Conservation (phyloP, 2,888 invertebrate genomes). For the Dicranocentrus wangi region DNA sequence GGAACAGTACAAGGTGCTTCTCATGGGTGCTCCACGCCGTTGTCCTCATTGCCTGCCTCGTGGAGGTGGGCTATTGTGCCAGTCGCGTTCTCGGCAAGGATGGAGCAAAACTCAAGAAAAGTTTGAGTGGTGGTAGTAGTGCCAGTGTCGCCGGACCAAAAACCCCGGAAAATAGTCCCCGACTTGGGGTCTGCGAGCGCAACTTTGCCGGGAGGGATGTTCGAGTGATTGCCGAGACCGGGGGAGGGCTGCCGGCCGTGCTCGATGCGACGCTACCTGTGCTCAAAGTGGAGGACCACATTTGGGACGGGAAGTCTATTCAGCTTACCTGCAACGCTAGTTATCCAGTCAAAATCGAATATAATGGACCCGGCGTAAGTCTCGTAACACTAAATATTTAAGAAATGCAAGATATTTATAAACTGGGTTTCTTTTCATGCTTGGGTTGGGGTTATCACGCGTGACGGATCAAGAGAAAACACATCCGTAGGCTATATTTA, state of each 20-base stretch:
- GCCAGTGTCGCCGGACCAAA: background rate
- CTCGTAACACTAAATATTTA: background rate
- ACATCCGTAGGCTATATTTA: too few species aligned
- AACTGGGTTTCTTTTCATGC: background rate
- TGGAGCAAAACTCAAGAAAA: constrained; percentile 38
- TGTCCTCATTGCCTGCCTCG: background rate
- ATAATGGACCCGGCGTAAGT: constrained; percentile 65
- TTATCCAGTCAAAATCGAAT: constrained; percentile 68
- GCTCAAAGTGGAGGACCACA: constrained; percentile 65
- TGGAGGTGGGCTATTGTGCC: constrained; percentile 13
- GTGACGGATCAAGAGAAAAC: too few species aligned
- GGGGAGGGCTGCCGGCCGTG: constrained; percentile 27
- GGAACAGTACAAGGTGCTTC: constrained; percentile 35
- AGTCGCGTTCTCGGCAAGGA: constrained; percentile 40
- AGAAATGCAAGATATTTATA: background rate
- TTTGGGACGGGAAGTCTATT: constrained; percentile 66
- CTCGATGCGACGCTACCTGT: constrained; percentile 57
- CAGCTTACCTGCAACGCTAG: constrained; percentile 62
- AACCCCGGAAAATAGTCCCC: constrained; percentile 38
- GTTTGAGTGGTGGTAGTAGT: constrained; percentile 37
- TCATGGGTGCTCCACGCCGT: background rate
- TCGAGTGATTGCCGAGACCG: constrained; percentile 42
- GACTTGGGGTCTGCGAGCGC: constrained; percentile 40
- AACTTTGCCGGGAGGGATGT: constrained; percentile 47
- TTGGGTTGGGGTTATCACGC: background rate